Conservation (phyloP, 2,888 invertebrate species). For the Lasioglossum pauxillum region DNA sequence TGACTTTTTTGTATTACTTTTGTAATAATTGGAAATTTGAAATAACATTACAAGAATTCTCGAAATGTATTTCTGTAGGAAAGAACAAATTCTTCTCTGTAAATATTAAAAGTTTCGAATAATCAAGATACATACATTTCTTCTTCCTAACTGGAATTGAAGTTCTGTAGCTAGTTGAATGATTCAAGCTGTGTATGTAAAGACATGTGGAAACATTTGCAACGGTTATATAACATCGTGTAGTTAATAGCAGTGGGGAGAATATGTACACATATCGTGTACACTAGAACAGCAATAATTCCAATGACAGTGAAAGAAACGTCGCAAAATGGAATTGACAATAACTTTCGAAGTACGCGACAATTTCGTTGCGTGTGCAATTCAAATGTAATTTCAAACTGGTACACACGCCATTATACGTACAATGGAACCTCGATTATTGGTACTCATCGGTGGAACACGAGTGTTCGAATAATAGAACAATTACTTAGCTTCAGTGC, state of each 20-base stretch:
- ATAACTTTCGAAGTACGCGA: not conserved
- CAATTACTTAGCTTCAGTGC: no score
- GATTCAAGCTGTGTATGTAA: not conserved
- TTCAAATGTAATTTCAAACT: not conserved
- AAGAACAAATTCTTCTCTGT: not conserved
- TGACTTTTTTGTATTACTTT: not conserved
- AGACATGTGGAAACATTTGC: not conserved
- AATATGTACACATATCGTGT: not conserved
- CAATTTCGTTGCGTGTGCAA: not conserved
- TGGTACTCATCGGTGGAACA: no score
- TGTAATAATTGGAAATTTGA: not conserved
- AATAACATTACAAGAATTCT: not conserved
- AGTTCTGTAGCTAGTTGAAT: not conserved
- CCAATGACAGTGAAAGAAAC: not conserved
- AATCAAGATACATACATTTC: not conserved
- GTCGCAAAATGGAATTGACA: not conserved
- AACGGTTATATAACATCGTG: not conserved
- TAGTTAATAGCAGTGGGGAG: not conserved
- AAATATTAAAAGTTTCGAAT: not conserved
- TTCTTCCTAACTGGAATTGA: not conserved
- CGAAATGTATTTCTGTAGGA: not conserved
- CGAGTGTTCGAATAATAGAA: no score
- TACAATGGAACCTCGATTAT: no score
- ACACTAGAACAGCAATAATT: not conserved
- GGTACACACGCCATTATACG: no score